phyloP scores from a whole-genome alignment of 2,113 vertebrate species.

The Cyanoramphus novaezelandiae region DNA sequence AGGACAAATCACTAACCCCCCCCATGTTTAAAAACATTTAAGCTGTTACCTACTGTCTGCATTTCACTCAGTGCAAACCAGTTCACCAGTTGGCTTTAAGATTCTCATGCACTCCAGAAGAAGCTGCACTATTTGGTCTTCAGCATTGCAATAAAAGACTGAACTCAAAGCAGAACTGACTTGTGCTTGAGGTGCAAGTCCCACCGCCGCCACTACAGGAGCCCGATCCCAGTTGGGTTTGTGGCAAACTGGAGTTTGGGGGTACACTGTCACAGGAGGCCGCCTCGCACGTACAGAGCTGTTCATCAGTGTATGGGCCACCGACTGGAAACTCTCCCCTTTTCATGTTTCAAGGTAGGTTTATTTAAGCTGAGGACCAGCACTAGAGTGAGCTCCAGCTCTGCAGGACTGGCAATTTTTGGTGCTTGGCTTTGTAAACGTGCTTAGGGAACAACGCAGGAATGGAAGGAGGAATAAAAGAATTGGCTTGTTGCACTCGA shows the following conservation, averaged over 20 bases:
- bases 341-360: slow-evolving; percentile 4
- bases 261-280: not conserved
- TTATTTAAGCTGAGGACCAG: slow-evolving; percentile 48
- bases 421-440: slow-evolving; percentile 62
- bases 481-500: slow-evolving; percentile 3
- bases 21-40: not conserved
- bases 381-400: slow-evolving; percentile 17
- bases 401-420: slow-evolving; percentile 34
- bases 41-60: not conserved
- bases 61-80: not conserved
- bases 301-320: not conserved
- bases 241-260: not conserved
- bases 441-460: not conserved
- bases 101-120: slow-evolving; percentile 8
- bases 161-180: not conserved
- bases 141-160: slow-evolving; percentile 13
- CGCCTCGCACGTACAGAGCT: not conserved
- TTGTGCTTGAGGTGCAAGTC: not conserved
- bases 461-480: not conserved
- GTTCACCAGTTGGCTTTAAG: not conserved
- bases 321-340: slow-evolving; percentile 25
- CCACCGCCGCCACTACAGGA: not conserved
- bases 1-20: not conserved
- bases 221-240: not conserved
- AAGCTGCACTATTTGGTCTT: slow-evolving; percentile 40